Evolutionary conservation across 2,797 vertebrate genomes (phyloP).

Genomic region (Falco columbarius): DNA sequence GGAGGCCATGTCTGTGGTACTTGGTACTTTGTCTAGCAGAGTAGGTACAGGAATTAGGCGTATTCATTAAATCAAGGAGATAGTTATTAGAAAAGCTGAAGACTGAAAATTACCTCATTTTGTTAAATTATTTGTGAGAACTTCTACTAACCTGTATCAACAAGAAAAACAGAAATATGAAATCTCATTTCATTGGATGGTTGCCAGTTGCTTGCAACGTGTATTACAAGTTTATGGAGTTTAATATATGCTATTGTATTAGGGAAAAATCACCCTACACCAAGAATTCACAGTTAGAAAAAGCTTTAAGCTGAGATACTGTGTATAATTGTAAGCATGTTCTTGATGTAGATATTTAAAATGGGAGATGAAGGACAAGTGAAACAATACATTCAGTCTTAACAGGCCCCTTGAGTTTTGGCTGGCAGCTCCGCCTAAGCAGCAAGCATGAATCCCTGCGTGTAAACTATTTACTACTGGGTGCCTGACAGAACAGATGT

Average conservation of each 20-base stretch:
- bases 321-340: fast-evolving
- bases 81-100: neutral
- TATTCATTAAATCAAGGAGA: neutral
- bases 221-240: neutral
- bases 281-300: neutral
- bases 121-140: neutral
- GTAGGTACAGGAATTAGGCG: neutral
- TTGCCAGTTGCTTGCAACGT: neutral
- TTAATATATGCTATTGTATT: neutral
- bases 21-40: neutral
- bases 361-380: neutral
- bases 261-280: neutral
- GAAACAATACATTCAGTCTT: fast-evolving
- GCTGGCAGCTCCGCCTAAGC: neutral
- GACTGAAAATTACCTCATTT: neutral
- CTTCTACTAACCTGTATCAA: neutral
- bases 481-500: neutral
- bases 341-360: neutral
- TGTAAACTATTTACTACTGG: neutral
- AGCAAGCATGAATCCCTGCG: fast-evolving
- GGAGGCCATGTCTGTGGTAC: neutral
- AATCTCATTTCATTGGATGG: neutral
- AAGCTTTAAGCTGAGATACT: neutral
- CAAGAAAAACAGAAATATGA: neutral
- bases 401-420: fast-evolving